Evolutionary conservation across 2,113 vertebrate species (phyloP), one percentile per base, ranked within the genome.

Genomic region (Labrus mixtus): DNA sequence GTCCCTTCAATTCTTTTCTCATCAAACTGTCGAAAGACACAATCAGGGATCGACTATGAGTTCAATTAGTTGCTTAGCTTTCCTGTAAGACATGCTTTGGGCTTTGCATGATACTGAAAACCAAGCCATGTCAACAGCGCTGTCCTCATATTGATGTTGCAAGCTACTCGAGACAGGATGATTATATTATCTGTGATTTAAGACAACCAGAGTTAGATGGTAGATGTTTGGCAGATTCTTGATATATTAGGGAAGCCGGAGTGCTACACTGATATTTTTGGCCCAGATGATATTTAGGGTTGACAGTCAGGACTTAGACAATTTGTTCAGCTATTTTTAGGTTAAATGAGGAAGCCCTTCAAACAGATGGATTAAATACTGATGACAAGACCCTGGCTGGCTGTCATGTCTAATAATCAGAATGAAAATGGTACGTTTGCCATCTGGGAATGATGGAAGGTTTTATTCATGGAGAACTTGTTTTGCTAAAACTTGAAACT

Each of bases 171-270:
- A n/a, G 81, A 82, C 33, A 48, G 67, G 67, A 85, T 76, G 69
- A 82, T 77, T 92, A 91, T 83, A 9, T 89, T 81, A 70, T 74
- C 64, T 15, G 37, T 67, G 73, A 92, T 90, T 93, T 90, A 82
- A 82, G 12, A 45, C 11, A 33, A 33, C 29, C 6, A 45, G 13
- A 15, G 3, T 12, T 15, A 45, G 13, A 45, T 11, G 11, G 11
- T 15, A 10, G 41, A 77, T 80, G 82, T 87, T 67, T 88, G 85
- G 81, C 89, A 89, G 67, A 81, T 54, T 50, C 58, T 58, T 59
- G 45, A 89, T 82, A 54, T 76, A 78, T 75, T 56, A 36, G 72
- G 20, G 78, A 78, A 82, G 80, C 68, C 76, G 76, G 12, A 83
- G 78, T 68, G 68, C 81, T 56, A 88, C 74, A 56, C 36, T 61